phyloP scores from a whole-genome alignment of 2,797 vertebrate genomes.

The Xenops minutus region DNA sequence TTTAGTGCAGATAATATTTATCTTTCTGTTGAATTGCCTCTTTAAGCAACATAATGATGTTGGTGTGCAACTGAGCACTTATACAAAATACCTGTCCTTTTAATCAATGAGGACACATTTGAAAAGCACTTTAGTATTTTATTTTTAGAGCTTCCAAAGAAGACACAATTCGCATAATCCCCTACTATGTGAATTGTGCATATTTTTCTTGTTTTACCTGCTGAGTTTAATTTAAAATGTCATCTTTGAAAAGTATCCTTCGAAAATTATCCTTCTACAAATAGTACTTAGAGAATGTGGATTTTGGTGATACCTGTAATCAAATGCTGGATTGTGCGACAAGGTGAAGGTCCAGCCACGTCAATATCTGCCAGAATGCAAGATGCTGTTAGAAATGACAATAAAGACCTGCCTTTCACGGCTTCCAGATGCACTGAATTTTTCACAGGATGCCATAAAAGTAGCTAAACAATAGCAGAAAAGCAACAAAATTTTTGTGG shows the following conservation, averaged over 20 bases:
- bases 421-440: background rate
- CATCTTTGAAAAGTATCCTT: background rate
- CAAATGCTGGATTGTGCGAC: accelerated
- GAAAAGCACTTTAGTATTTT: conserved; percentile 47
- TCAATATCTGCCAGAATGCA: background rate
- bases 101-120: background rate
- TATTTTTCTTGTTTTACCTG: background rate
- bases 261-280: background rate
- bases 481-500: background rate
- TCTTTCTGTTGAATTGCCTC: conserved; percentile 22
- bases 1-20: conserved; percentile 44
- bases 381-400: background rate
- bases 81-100: background rate
- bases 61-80: background rate
- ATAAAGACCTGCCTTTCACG: background rate
- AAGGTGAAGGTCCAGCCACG: background rate
- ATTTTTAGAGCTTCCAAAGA: conserved; percentile 22
- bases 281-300: background rate
- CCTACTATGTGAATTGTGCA: background rate
- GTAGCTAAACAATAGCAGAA: background rate
- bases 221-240: background rate
- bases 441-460: background rate
- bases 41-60: background rate
- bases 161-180: background rate
- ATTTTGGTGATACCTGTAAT: background rate